Evolutionary conservation across 2,113 vertebrate species (phyloP).

Genomic region (Tenebrosternarchus preto): DNA sequence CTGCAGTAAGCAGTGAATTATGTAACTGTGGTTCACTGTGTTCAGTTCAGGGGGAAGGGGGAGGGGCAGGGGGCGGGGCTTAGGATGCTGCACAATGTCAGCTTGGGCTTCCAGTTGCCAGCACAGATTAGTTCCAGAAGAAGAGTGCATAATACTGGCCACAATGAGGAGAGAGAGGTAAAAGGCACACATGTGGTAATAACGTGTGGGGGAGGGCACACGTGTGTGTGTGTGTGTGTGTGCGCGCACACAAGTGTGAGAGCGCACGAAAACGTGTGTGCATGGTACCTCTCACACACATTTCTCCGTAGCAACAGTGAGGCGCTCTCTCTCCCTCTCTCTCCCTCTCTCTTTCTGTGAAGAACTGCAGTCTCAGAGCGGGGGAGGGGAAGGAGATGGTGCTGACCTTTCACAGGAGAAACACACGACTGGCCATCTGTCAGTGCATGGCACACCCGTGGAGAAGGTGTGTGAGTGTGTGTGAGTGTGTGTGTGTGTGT

Average conservation of each 20-base stretch:
- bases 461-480: background rate
- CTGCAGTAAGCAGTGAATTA: conserved; percentile 51
- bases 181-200: conserved; percentile 36
- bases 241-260: background rate
- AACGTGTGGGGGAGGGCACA: conserved; percentile 24
- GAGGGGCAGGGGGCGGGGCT: conserved; percentile 6
- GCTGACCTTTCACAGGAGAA: conserved; percentile 48
- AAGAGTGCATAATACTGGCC: conserved; percentile 42
- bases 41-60: conserved; percentile 21
- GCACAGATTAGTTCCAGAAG: conserved; percentile 62
- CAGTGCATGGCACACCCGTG: conserved; percentile 16
- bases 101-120: conserved; percentile 56
- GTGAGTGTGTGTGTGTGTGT: conserved; percentile 1
- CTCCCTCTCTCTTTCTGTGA: conserved; percentile 26
- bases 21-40: conserved; percentile 40
- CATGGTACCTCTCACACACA: conserved; percentile 7
- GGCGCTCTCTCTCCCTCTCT: background rate
- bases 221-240: conserved; percentile 10
- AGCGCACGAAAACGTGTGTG: background rate
- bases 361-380: conserved; percentile 38
- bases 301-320: conserved; percentile 56
- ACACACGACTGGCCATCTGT: conserved; percentile 39
- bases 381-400: conserved; percentile 25
- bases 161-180: conserved; percentile 45
- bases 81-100: conserved; percentile 42